phyloP scores from a whole-genome alignment of 2,113 vertebrate species.

The Mustela nigripes region DNA sequence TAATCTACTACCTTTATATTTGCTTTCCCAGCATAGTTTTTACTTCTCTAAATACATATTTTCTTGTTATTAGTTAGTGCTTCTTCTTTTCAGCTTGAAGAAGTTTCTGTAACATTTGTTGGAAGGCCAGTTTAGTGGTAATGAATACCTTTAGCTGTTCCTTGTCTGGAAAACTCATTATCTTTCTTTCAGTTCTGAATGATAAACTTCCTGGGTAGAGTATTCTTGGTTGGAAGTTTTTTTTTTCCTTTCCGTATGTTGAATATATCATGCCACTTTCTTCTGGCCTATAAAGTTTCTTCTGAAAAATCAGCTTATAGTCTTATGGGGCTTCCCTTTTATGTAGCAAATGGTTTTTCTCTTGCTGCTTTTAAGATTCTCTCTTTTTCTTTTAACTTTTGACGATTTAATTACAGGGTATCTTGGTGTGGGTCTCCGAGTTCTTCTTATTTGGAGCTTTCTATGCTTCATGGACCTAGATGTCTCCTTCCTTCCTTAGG shows the following conservation, averaged over 20 bases:
- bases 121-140: not conserved
- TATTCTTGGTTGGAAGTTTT: not conserved
- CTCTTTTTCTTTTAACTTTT: not conserved
- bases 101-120: not conserved
- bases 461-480: not conserved
- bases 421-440: not conserved
- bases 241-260: not conserved
- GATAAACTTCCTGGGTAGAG: not conserved
- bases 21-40: not conserved
- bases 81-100: not conserved
- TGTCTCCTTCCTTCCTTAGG: not conserved
- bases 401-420: not conserved
- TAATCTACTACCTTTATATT: not conserved
- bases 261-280: not conserved
- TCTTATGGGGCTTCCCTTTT: not conserved
- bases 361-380: not conserved
- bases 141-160: not conserved
- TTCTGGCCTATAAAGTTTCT: not conserved
- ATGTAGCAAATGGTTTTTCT: not conserved
- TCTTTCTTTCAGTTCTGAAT: not conserved
- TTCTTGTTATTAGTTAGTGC: not conserved
- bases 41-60: not conserved
- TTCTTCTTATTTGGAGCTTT: not conserved
- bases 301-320: not conserved
- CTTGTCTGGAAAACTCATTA: not conserved